phyloP scores from a whole-genome alignment of 2,888 invertebrate genomes.

The Allophyes oxyacanthae region DNA sequence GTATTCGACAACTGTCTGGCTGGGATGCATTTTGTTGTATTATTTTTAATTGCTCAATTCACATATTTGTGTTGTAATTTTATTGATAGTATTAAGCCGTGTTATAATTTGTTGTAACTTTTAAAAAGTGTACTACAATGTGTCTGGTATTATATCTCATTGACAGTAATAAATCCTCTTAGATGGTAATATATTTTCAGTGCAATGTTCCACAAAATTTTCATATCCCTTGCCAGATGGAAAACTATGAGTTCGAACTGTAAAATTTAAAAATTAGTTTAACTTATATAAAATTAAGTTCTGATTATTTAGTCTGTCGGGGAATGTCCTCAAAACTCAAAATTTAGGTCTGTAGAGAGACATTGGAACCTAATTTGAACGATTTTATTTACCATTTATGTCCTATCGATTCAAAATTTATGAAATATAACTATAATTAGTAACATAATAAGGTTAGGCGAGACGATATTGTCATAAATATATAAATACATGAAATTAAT shows the following conservation, averaged over 20 bases:
- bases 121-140: slow-evolving; percentile 50
- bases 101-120: slow-evolving; percentile 65
- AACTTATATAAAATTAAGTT: slow-evolving; percentile 79
- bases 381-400: slow-evolving; percentile 86
- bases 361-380: slow-evolving; percentile 79
- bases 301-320: slow-evolving; percentile 75
- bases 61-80: slow-evolving; percentile 79
- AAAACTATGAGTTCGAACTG: slow-evolving; percentile 73
- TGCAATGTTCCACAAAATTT: slow-evolving; percentile 52
- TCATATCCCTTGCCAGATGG: slow-evolving; percentile 82
- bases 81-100: slow-evolving; percentile 74
- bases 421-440: slow-evolving; percentile 88
- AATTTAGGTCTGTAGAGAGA: slow-evolving; percentile 78
- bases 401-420: slow-evolving; percentile 89
- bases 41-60: slow-evolving; percentile 83
- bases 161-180: slow-evolving; percentile 37
- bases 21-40: slow-evolving; percentile 76
- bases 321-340: slow-evolving; percentile 74
- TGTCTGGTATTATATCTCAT: slow-evolving; percentile 29
- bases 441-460: slow-evolving; percentile 89
- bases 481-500: slow-evolving; percentile 90
- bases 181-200: slow-evolving; percentile 50
- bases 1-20: slow-evolving; percentile 80
- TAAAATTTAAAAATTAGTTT: slow-evolving; percentile 78
- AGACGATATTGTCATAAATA: slow-evolving; percentile 90